Base-by-base conservation (phyloP, 2,888 invertebrate species). In the Malachius bipustulatus region DNA sequence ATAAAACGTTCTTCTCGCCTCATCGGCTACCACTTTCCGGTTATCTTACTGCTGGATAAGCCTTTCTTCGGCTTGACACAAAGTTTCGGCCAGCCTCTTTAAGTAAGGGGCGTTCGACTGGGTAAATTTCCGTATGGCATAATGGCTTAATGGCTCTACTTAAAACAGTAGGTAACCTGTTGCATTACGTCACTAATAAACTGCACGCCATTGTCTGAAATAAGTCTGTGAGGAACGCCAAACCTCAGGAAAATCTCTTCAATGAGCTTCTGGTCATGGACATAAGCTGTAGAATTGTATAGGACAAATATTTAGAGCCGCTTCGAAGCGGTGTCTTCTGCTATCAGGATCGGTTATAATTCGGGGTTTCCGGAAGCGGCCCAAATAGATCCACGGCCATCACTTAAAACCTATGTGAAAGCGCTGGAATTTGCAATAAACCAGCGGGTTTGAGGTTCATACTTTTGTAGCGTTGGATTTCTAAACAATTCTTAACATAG, bases 141-240 rank as follows among this genome's bases (percentile, higher is more conserved):
- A n/a, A n/a, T n/a, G n/a, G n/a, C n/a, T n/a, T n/a, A n/a, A n/a
- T n/a, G n/a, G n/a, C n/a, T n/a, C n/a, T n/a, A n/a, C n/a, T n/a
- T n/a, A n/a, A n/a, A 30, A 27, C 47, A 49, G 19, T 44, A 47
- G 2, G 44, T 38, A 11, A 53, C 39, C 31, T 57, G 48, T 37
- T 58, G 58, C 55, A 56, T 57, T 1, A 52, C 39, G 2, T 33
- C 45, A 12, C 48, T 43, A 2, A 56, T 39, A 34, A 58, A 59
- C 43, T 51, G 56, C 26, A 47, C 14, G 4, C 53, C 60, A 36
- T 60, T 61, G 36, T 62, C 59, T 16, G 48, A 50, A 2, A 52
- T 49, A 2, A 62, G 30, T 30, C 49, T 32, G 2, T 57, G 15
- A 0, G 58, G 57, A 1, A 47, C 32, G 1, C 59, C 59, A 42